Conservation (phyloP, 2,888 invertebrate species). For the Girardia tigrina region DNA sequence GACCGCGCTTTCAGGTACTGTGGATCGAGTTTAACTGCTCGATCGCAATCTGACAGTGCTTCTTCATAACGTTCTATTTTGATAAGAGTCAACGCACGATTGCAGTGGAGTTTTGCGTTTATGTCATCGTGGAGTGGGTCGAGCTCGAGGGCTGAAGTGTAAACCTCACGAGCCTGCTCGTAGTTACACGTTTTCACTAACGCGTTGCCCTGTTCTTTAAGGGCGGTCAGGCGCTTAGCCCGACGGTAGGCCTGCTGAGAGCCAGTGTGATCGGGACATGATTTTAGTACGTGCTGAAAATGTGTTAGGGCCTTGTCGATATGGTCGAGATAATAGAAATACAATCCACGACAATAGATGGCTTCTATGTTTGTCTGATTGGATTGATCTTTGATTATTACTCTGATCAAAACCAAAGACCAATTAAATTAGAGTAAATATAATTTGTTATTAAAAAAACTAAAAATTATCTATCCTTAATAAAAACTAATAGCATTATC, state of each 20-base stretch:
- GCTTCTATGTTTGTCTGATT: conserved; percentile 68
- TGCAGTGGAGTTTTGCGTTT: conserved; percentile 77
- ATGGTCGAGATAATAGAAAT: conserved; percentile 76
- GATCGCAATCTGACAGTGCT: conserved; percentile 68
- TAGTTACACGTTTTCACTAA: conserved; percentile 69
- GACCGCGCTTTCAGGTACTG: conserved; percentile 73
- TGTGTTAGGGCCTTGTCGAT: conserved; percentile 79
- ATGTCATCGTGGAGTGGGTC: conserved; percentile 71
- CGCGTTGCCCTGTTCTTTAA: conserved; percentile 79
- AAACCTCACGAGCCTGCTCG: conserved; percentile 66
- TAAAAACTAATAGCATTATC: too few species aligned
- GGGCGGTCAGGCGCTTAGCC: conserved; percentile 64
- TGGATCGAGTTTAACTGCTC: conserved; percentile 69
- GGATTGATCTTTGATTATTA: too few species aligned
- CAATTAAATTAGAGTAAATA: too few species aligned
- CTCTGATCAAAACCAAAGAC: too few species aligned
- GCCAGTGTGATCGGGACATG: conserved; percentile 78
- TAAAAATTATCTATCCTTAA: too few species aligned
- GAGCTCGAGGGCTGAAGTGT: conserved; percentile 70
- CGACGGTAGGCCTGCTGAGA: conserved; percentile 70
- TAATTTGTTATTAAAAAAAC: too few species aligned
- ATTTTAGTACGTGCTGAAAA: conserved; percentile 74
- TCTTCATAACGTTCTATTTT: conserved; percentile 53
- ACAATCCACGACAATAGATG: conserved; percentile 74
- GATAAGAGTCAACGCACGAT: conserved; percentile 64